Evolutionary conservation across 2,113 vertebrate genomes (phyloP).

Genomic region (Pelmatolapia mariae): DNA sequence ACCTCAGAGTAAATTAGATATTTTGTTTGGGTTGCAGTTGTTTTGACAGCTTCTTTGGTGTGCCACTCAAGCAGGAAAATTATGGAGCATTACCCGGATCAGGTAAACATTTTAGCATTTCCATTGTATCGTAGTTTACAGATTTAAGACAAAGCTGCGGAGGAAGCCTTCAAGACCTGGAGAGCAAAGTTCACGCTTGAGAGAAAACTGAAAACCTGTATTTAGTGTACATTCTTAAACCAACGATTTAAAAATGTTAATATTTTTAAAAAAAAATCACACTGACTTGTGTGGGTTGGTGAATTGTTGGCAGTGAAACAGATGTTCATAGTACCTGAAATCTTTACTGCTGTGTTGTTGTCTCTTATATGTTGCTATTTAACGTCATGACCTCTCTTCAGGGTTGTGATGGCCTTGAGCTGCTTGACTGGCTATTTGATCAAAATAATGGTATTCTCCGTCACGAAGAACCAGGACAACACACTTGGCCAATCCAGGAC

Average conservation of each 20-base stretch:
- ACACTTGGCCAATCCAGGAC: slow-evolving; percentile 64
- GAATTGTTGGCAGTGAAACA: neutral
- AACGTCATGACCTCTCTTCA: slow-evolving; percentile 21
- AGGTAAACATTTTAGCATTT: slow-evolving; percentile 34
- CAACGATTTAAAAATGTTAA: neutral
- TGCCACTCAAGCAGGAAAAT: neutral
- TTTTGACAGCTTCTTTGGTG: neutral
- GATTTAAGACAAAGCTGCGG: neutral
- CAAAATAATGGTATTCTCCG: slow-evolving; percentile 81
- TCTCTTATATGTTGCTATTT: neutral
- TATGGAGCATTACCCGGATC: slow-evolving; percentile 49
- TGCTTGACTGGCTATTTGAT: slow-evolving; percentile 91
- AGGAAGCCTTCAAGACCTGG: neutral
- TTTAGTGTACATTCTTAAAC: neutral
- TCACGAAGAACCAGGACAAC: slow-evolving; percentile 65
- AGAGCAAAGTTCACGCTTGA: slow-evolving; percentile 13
- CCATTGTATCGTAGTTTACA: neutral
- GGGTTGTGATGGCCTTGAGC: slow-evolving; percentile 70
- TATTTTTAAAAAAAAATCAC: neutral
- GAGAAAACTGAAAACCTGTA: neutral
- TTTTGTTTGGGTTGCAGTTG: neutral
- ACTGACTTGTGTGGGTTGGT: neutral
- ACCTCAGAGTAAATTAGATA: neutral
- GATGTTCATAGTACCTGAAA: neutral
- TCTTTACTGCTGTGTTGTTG: neutral